These are phyloP conservation scores for Lasius fuliginosus DNA, from an alignment of 2,888 invertebrate species.

Conservation along the genomic window DNA sequence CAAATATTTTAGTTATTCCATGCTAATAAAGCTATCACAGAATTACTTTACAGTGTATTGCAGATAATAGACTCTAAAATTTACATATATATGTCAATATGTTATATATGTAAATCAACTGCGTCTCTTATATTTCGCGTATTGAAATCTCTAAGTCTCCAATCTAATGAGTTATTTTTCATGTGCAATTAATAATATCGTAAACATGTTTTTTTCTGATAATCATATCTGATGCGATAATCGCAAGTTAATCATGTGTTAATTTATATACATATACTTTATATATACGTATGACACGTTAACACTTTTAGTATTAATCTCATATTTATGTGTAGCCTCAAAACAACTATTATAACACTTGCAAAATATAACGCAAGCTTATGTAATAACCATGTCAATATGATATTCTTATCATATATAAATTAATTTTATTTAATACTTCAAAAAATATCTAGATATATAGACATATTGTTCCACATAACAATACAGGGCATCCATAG, in stretches of 20 bases:
- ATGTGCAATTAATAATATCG: not conserved
- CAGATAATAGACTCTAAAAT: too few species aligned
- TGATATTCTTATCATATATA: not conserved
- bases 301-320: not conserved
- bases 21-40: too few species aligned
- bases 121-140: too few species aligned
- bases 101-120: too few species aligned
- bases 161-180: not conserved
- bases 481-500: not conserved
- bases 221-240: slow-evolving; percentile 5
- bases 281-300: not conserved
- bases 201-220: not conserved
- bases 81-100: too few species aligned
- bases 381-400: not conserved
- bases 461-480: not conserved
- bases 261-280: not conserved
- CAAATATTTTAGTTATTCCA: too few species aligned
- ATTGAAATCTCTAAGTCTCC: too few species aligned
- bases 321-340: not conserved
- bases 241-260: not conserved
- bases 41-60: too few species aligned
- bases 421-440: not conserved
- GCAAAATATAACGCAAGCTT: not conserved
- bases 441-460: not conserved
- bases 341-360: not conserved